phyloP scores from a whole-genome alignment of 2,888 invertebrate species.

The Helicoverpa assulta region DNA sequence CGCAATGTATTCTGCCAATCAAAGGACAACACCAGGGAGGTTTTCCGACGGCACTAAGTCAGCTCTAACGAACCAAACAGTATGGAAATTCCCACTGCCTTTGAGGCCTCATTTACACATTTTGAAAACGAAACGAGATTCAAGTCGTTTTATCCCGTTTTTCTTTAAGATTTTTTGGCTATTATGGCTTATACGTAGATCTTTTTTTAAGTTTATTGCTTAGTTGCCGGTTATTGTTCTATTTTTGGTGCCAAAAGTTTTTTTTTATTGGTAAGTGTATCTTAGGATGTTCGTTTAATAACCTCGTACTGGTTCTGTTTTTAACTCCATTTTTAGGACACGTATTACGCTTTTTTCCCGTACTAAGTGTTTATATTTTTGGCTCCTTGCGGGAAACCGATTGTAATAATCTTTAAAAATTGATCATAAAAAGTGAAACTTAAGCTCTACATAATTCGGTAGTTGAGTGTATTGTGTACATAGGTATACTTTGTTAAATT shows the following conservation, averaged over 20 bases:
- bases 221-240: conserved; percentile 27
- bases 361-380: not conserved
- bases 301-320: conserved; percentile 30
- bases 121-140: conserved; percentile 56
- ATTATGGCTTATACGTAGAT: conserved; percentile 10
- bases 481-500: too few relatives aligned
- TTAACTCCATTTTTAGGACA: conserved; percentile 9
- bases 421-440: too few relatives aligned
- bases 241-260: conserved; percentile 41
- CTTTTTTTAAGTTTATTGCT: conserved; percentile 34
- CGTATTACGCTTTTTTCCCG: not conserved
- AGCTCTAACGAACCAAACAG: conserved; percentile 66
- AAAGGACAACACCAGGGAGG: conserved; percentile 48
- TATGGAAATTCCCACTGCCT: conserved; percentile 61
- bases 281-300: conserved; percentile 22
- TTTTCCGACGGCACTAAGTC: conserved; percentile 61
- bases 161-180: conserved; percentile 47
- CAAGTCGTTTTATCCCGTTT: conserved; percentile 46
- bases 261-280: conserved; percentile 38
- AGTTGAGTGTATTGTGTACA: too few relatives aligned
- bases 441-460: too few relatives aligned
- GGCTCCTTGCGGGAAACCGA: not conserved
- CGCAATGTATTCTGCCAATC: conserved; percentile 56
- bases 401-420: not conserved
- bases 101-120: conserved; percentile 55